phyloP scores from a whole-genome alignment of 2,888 invertebrate species.

The Mesorhabditis belari region DNA sequence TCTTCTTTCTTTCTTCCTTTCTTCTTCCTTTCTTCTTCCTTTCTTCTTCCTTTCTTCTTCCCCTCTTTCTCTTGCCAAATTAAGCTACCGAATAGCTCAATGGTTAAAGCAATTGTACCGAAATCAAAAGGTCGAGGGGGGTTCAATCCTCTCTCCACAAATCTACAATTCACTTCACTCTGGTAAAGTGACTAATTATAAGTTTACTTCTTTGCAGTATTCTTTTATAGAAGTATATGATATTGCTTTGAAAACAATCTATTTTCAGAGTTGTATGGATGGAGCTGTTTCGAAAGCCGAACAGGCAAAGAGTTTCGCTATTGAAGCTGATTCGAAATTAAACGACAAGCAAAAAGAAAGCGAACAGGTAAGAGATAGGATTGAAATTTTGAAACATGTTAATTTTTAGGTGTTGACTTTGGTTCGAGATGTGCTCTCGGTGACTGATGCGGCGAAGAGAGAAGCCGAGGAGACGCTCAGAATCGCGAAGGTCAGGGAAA shows the following conservation, averaged over 20 bases:
- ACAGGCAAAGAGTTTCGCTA: slow-evolving; percentile 78
- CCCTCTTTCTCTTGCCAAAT: too few relatives aligned
- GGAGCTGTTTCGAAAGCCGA: slow-evolving; percentile 72
- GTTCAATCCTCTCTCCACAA: too few relatives aligned
- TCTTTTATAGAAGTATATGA: too few relatives aligned
- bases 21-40: too few relatives aligned
- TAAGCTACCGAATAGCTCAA: too few relatives aligned
- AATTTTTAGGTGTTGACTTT: slow-evolving; percentile 22
- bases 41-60: too few relatives aligned
- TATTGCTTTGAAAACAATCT: slow-evolving; percentile 14
- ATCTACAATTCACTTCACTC: too few relatives aligned
- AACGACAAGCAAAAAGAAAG: slow-evolving; percentile 75
- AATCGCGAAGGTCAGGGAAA: not conserved
- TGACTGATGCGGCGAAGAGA: slow-evolving; percentile 70
- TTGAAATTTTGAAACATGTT: not conserved
- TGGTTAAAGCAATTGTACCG: too few relatives aligned
- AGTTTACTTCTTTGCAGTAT: too few relatives aligned
- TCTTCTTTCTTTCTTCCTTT: too few relatives aligned
- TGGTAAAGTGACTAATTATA: too few relatives aligned
- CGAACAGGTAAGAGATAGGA: slow-evolving; percentile 60
- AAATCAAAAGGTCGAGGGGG: too few relatives aligned
- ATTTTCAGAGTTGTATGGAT: slow-evolving; percentile 65
- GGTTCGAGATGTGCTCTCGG: slow-evolving; percentile 16
- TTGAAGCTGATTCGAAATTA: slow-evolving; percentile 73
- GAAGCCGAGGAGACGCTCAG: slow-evolving; percentile 61